phyloP scores from a whole-genome alignment of 2,113 vertebrate genomes.

The Mormyrus lacerda region DNA sequence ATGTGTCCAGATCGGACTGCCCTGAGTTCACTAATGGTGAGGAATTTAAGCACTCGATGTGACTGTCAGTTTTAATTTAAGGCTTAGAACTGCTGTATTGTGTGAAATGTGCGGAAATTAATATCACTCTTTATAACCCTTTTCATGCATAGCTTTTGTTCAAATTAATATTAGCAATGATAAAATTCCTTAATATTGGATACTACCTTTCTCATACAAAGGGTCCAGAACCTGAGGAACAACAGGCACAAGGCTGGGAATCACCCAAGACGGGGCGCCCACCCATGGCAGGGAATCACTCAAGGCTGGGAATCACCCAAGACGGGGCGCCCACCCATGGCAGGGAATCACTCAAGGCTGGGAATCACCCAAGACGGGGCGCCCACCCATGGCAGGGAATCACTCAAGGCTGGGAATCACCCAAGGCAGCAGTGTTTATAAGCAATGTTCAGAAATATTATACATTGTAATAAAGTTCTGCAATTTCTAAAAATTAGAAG shows the following conservation, averaged over 20 bases:
- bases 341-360: too few species aligned
- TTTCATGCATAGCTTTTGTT: background rate
- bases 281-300: too few species aligned
- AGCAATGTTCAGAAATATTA: background rate
- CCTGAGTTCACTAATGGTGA: background rate
- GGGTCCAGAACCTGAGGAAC: too few species aligned
- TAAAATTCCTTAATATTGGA: background rate
- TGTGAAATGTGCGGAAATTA: background rate
- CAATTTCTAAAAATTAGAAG: background rate
- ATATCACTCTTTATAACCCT: too few species aligned
- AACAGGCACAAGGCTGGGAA: background rate
- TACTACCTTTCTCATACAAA: background rate
- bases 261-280: too few species aligned
- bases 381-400: too few species aligned
- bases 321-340: too few species aligned
- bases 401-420: too few species aligned
- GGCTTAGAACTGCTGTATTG: background rate
- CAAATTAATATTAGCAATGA: background rate
- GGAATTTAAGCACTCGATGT: background rate
- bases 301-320: too few species aligned
- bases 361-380: too few species aligned
- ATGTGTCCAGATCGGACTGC: background rate
- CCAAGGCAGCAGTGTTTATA: background rate
- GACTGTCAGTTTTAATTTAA: background rate
- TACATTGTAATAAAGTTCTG: background rate